Conservation (phyloP, 2,113 vertebrate genomes). For the Xenopus tropicalis region DNA sequence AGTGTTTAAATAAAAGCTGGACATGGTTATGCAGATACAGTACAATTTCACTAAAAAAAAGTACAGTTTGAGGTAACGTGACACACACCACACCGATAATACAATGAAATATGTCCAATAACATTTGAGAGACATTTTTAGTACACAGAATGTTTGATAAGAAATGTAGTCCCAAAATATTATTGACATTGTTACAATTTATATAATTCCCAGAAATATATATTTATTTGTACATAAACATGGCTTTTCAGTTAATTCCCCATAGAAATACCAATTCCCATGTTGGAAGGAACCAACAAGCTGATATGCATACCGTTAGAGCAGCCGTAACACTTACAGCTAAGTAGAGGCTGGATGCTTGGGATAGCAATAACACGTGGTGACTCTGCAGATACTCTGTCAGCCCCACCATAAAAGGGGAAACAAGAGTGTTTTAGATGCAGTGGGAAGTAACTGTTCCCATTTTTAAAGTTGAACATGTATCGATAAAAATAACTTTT, state of each 20-base stretch:
- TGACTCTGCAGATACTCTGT: too few relatives aligned
- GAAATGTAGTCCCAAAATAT: constrained; percentile 53
- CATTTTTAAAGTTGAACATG: too few relatives aligned
- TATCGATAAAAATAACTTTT: too few relatives aligned
- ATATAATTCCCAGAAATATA: constrained; percentile 68
- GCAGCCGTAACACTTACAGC: constrained; percentile 47
- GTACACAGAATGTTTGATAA: not conserved
- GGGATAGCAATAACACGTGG: too few relatives aligned
- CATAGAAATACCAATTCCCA: constrained; percentile 62
- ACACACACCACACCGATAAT: constrained; percentile 65
- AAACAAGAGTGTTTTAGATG: too few relatives aligned
- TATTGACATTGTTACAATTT: constrained; percentile 63
- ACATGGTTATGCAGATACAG: constrained; percentile 77
- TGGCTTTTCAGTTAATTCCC: constrained; percentile 68
- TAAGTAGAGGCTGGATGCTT: too few relatives aligned
- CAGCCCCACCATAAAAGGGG: too few relatives aligned
- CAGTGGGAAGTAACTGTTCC: too few relatives aligned
- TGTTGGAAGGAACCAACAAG: constrained; percentile 65
- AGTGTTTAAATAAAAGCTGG: constrained; percentile 70
- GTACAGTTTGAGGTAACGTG: constrained; percentile 76
- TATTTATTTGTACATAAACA: constrained; percentile 66
- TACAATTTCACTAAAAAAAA: constrained; percentile 67
- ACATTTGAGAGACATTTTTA: constrained; percentile 55
- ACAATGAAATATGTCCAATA: constrained; percentile 69
- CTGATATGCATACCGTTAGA: constrained; percentile 73